Evolutionary conservation across 2,888 invertebrate genomes (phyloP).

Genomic region (Ischnura elegans): DNA sequence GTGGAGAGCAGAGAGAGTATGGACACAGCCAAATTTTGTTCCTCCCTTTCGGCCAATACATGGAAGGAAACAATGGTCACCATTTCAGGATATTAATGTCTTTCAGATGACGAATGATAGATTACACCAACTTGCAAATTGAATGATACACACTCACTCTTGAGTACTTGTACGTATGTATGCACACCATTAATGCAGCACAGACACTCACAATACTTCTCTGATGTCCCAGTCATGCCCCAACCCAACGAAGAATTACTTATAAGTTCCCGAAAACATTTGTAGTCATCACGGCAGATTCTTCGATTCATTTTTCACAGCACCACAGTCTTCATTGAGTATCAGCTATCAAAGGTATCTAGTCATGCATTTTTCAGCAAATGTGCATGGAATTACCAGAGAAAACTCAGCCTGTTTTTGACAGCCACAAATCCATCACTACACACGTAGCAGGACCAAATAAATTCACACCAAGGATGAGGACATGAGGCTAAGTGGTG

Average conservation of each 20-base stretch:
- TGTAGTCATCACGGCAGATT: constrained; percentile 24
- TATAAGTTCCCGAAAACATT: background rate
- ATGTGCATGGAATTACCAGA: background rate
- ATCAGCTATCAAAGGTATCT: background rate
- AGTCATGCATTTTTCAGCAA: background rate
- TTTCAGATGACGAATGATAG: constrained; percentile 37
- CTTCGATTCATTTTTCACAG: background rate
- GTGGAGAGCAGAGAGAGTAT: constrained; percentile 27
- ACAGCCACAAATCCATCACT: background rate
- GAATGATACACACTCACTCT: background rate
- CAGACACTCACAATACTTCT: background rate
- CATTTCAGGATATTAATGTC: constrained; percentile 22
- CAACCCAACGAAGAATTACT: background rate
- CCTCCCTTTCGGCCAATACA: constrained; percentile 37
- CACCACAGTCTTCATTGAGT: background rate
- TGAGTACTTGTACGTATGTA: constrained; percentile 13
- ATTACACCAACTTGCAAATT: constrained; percentile 22
- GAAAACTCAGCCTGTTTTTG: constrained; percentile 1
- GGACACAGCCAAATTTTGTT: constrained; percentile 62
- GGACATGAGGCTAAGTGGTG: constrained; percentile 8
- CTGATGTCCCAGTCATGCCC: background rate
- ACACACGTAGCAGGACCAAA: background rate
- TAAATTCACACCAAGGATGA: constrained; percentile 4
- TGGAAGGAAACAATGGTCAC: constrained; percentile 8
- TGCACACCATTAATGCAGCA: background rate